A percentile compares a stretch with the other conserved stretches of the same genome.
Conservation (phyloP, 2,797 vertebrate species). For the Tapera naevia region DNA sequence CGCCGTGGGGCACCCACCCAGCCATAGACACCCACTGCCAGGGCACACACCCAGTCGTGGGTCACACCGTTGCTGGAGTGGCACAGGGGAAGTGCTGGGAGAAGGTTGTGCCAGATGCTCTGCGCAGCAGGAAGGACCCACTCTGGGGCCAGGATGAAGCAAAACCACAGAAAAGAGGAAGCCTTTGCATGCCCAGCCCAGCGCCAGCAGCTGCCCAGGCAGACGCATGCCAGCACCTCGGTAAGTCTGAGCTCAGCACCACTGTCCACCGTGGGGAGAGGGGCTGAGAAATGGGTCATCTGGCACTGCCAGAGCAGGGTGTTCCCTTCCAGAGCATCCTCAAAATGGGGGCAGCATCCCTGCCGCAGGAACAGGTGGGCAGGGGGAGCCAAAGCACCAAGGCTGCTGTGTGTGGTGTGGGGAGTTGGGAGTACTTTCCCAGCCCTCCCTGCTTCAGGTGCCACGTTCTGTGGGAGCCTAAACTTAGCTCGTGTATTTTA, state of each 20-base stretch:
- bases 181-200: background rate
- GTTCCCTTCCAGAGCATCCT: background rate
- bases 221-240: background rate
- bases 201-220: background rate
- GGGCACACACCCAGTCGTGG: background rate
- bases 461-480: background rate
- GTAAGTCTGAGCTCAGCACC: conserved; percentile 12
- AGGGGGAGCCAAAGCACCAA: background rate
- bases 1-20: background rate
- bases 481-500: background rate
- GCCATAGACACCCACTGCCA: rapidly evolving
- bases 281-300: background rate
- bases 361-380: rapidly evolving
- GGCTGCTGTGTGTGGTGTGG: too few species aligned
- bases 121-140: background rate
- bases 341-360: background rate
- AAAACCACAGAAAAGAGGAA: conserved; percentile 54
- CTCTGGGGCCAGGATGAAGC: background rate
- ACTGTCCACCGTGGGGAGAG: rapidly evolving
- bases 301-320: background rate
- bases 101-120: background rate
- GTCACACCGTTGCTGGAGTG: rapidly evolving
- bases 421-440: background rate
- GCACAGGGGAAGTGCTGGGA: background rate
- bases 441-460: background rate